Base-by-base conservation (phyloP, 2,113 vertebrate species). In the Irena cyanogastra region DNA sequence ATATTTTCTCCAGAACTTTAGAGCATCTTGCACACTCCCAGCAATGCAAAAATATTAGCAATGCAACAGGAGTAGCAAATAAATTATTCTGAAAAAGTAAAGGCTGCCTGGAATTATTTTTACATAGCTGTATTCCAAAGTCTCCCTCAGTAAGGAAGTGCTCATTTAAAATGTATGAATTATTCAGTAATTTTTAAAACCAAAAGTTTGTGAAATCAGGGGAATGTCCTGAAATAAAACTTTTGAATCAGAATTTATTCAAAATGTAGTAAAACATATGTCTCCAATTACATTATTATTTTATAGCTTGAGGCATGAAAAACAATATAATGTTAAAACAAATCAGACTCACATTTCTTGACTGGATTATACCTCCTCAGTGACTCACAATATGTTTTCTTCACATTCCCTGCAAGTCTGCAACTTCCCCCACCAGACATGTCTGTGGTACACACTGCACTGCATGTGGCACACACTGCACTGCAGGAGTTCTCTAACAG, bases 271-370 rank as follows among this genome's bases (percentile, higher is more conserved):
- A 78, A 85, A 96, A 95, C 91, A 83, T 94, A 88, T 81, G 88
- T 93, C 93, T 95, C 80, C 86, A 96, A 95, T 97, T 96, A 95
- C 93, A 90, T 90, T 69, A 96, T 96, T 95, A 96, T 96, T 95
- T 97, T 95, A 93, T 89, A 96, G 88, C 90, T 93, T 31, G 59
- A 78, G 90, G 94, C 90, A 96, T 83, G 90, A 92, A 95, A 97
- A 97, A 66, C 69, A 93, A 89, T 94, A 77, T 79, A 92, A 97
- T 84, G 87, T 86, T 79, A 94, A 96, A 95, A 93, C 79, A 95
- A 95, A 91, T 94, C 80, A 91, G 89, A 90, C 57, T 90, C 86
- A 87, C 69, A 96, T 83, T 92, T 91, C 61, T 87, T 63, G 57
- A 90, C 83, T 94, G 76, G 60, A 84, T 95, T 96, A 93, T 69